These are phyloP conservation scores for Amblyornis subalaris DNA, from an alignment of 2,113 vertebrate species.

Conservation along the genomic window DNA sequence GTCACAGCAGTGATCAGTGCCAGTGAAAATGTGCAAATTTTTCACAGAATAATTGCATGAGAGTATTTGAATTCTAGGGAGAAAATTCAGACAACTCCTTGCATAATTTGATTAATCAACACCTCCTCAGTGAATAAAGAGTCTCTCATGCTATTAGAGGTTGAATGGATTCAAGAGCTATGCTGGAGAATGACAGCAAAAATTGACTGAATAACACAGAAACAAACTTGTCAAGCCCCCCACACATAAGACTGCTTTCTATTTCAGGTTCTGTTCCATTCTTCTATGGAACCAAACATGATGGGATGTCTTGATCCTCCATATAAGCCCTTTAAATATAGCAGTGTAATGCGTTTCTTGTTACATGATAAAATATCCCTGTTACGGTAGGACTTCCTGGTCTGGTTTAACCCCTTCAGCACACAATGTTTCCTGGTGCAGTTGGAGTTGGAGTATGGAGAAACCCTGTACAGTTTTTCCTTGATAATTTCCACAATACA, in stretches of 20 bases:
- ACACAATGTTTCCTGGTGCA: not conserved
- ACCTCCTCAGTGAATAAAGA: conserved; percentile 28
- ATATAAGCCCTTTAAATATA: not conserved
- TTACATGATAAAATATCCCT: not conserved
- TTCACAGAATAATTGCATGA: not conserved
- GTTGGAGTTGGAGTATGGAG: not conserved
- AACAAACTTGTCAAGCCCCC: not conserved
- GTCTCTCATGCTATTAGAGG: conserved; percentile 8
- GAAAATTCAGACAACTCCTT: conserved; percentile 20
- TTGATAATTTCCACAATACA: not conserved
- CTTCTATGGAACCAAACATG: not conserved
- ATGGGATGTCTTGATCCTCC: not conserved
- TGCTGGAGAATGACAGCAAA: not conserved
- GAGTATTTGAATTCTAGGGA: not conserved
- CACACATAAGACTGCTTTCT: not conserved
- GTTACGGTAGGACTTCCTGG: not conserved
- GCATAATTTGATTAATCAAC: conserved; percentile 45
- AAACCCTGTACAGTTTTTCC: not conserved
- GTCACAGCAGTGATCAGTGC: not conserved
- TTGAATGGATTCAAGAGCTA: not conserved
- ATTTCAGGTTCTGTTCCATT: not conserved
- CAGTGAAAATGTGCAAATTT: not conserved
- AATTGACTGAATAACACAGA: not conserved
- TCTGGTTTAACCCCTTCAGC: not conserved
- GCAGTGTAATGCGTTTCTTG: not conserved